phyloP scores from a whole-genome alignment of 2,797 vertebrate genomes.

The Sardinella longiceps region DNA sequence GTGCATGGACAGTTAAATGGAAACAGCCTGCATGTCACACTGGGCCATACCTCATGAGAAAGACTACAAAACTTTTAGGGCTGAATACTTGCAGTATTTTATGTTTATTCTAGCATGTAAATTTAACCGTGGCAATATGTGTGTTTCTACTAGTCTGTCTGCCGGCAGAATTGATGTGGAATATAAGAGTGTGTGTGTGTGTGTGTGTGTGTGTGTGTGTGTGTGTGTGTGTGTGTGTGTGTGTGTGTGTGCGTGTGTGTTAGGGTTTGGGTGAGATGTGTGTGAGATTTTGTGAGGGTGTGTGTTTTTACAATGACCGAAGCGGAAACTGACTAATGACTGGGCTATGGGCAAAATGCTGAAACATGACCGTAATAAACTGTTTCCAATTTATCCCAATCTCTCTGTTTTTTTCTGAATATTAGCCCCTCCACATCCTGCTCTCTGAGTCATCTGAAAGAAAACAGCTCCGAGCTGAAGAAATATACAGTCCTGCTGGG shows the following conservation, averaged over 20 bases:
- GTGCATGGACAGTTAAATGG: constrained; percentile 13
- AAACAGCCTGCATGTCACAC: constrained; percentile 42
- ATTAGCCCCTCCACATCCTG: constrained; percentile 22
- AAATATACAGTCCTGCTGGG: constrained; percentile 14
- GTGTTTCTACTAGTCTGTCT: constrained; percentile 5
- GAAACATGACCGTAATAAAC: background rate
- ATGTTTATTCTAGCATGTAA: constrained; percentile 17
- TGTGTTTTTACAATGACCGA: background rate
- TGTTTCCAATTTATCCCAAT: constrained; percentile 17
- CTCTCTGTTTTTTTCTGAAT: constrained; percentile 8
- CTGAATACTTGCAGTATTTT: constrained; percentile 19
- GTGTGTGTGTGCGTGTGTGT: constrained; percentile 10
- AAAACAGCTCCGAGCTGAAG: background rate
- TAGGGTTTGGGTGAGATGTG: too few species aligned
- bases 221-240: background rate
- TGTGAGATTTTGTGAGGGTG: background rate
- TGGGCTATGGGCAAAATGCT: background rate
- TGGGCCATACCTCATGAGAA: constrained; percentile 17
- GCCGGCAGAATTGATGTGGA: background rate
- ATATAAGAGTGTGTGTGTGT: background rate
- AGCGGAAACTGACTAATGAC: constrained; percentile 21
- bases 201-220: background rate
- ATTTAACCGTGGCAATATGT: background rate
- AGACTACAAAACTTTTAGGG: constrained; percentile 23
- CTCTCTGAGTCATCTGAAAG: background rate